A percentile compares a stretch with the other conserved stretches of the same genome.
Conservation (phyloP, 2,888 invertebrate species). For the Chrysolina americana region DNA sequence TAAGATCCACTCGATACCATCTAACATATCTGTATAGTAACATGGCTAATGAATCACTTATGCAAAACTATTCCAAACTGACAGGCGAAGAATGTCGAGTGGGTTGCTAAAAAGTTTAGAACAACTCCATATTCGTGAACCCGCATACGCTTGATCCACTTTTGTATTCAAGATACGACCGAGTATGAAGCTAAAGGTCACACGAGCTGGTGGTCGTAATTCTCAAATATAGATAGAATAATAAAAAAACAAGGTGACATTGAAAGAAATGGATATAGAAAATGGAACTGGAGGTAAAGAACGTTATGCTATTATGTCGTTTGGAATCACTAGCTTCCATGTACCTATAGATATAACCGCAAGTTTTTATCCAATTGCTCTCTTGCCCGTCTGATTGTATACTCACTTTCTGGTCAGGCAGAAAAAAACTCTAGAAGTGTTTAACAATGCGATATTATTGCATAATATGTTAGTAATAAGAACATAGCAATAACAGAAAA, state of each 20-base stretch:
- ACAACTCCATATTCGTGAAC: constrained; percentile 24
- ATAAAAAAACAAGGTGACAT: not conserved
- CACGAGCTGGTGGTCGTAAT: not conserved
- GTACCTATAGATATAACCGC: too few relatives aligned
- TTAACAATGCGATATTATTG: too few relatives aligned
- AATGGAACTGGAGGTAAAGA: too few relatives aligned
- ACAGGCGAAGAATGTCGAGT: constrained; percentile 17
- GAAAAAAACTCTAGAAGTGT: too few relatives aligned
- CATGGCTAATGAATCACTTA: constrained; percentile 16
- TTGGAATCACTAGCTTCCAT: too few relatives aligned
- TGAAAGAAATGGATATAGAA: too few relatives aligned
- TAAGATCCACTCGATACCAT: not conserved
- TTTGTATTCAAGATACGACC: constrained; percentile 21
- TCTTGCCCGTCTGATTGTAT: too few relatives aligned
- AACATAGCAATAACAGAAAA: too few relatives aligned
- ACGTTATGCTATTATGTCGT: too few relatives aligned
- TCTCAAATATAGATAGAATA: not conserved
- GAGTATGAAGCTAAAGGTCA: constrained; percentile 13
- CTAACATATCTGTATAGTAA: not conserved
- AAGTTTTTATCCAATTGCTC: too few relatives aligned
- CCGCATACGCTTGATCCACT: constrained; percentile 13
- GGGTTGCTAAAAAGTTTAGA: constrained; percentile 22
- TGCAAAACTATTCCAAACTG: constrained; percentile 15
- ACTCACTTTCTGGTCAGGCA: too few relatives aligned
- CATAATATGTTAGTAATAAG: too few relatives aligned